Evolutionary conservation across 2,888 invertebrate genomes (phyloP), one percentile per base, ranked within the genome.

Genomic region (Campoletis raptor): DNA sequence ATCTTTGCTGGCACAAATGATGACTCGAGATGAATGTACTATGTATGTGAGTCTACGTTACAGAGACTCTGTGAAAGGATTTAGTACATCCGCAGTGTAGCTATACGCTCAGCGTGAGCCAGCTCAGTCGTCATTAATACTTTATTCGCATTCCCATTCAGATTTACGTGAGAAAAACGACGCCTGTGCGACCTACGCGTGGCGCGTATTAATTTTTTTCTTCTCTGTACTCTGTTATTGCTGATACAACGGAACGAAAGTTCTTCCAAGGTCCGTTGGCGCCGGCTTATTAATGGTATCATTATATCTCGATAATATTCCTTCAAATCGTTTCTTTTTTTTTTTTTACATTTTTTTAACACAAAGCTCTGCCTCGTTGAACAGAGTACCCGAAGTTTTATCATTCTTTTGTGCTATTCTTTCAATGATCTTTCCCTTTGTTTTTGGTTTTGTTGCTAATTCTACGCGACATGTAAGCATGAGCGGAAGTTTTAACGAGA

Each of bases 401-500:
- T 36, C 52, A 73, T 73, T 37, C 30, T 61, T 37, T 73, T 54
- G 7, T 37, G 37, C 12, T 21, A 37, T 37, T 37, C 37, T 36
- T 52, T 36, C n/a, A 21, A 52, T 36, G 12, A 73, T 12, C 21
- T 57, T n/a, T 24, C 12, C 45, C 52, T 24, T 64, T 3, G 30
- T 30, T 52, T 64, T 42, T 45, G 24, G 54, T 67, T 42, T 15
- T n/a, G 40, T 48, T 80, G 42, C 42, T 30, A 42, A 52, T 61
- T 74, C 37, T 52, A 81, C 69, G 74, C 52, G 70, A 74, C 48
- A 70, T 54, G 74, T 74, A 57, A 76, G 61, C 36, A 80, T 81
- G 77, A 66, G 15, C 30, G 73, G 21, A 73, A 66, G 48, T 83
- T 76, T 86, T 86, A 86, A 86, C 86, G 86, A 86, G 86, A 83